Base-by-base conservation (phyloP, 1,140 invertebrate genomes). In the Oncopeltus fasciatus region DNA sequence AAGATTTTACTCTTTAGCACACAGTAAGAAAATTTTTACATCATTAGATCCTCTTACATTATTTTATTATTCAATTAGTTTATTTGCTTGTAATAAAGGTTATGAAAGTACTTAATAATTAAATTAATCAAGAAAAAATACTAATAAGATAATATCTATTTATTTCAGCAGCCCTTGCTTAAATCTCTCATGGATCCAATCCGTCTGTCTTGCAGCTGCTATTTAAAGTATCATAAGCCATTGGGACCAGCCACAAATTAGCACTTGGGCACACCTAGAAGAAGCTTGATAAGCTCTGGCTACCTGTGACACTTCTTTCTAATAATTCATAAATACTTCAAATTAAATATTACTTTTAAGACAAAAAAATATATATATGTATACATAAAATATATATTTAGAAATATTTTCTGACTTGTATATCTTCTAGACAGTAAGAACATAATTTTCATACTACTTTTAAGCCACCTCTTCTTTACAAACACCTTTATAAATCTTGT, bases 221-320 rank as follows among this genome's bases (percentile, higher is more conserved):
- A 57, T 62, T 46, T 18, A 57, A 56, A 57, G 29, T 51, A 38
- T 31, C 1, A 38, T 61, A 62, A 56, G 61, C 61, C 51, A 57
- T 62, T 62, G 61, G 61, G 61, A 62, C 61, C 61, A 62, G 61
- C 61, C 61, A 43, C 24, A 49, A 61, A 28, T 61, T 61, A 61
- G 59, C 59, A 61, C 59, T 51, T 51, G 59, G 59, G 59, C 59
- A 61, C 59, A 61, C 29, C 9, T 49, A 49, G 49, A 24, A 53
- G 49, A 53, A 53, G 49, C 49, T 53, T 53, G 16, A 53, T 24
- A 4, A 14, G 49, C 49, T 53, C 49, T 27, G 49, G 31, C 31
- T 38, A 38, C 31, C 31, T 38, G 31, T 8, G 31, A 38, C 31
- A 38, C 31, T 8, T 38, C 31, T 38, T 38, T 38, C 5, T 8